Evolutionary conservation across 2,888 invertebrate species (phyloP).

Genomic region (Drosophila meridionalis): DNA sequence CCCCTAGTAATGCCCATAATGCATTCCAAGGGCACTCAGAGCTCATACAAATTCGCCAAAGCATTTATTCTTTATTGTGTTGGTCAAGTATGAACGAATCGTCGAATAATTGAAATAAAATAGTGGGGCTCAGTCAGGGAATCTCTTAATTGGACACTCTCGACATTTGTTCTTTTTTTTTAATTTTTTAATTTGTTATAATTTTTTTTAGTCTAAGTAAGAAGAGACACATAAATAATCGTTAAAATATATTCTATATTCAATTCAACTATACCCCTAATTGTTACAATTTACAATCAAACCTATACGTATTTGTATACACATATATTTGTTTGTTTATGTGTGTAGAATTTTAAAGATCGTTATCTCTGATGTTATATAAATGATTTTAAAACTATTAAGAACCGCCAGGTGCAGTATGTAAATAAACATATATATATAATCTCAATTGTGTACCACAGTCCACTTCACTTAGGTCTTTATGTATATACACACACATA

Average conservation of each 20-base stretch:
- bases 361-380: conserved; percentile 6
- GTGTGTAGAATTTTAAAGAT: neutral
- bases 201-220: neutral
- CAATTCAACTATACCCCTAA: too few relatives aligned
- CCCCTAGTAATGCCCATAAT: neutral
- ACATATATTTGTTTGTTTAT: neutral
- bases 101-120: neutral
- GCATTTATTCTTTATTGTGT: neutral
- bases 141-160: neutral
- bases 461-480: neutral
- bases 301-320: too few relatives aligned
- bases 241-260: too few relatives aligned
- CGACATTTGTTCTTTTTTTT: neutral
- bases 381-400: neutral
- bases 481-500: neutral
- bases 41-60: too few relatives aligned
- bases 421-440: neutral
- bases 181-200: neutral
- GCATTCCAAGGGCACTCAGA: too few relatives aligned
- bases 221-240: too few relatives aligned
- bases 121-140: neutral
- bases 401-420: neutral
- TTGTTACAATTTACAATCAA: too few relatives aligned
- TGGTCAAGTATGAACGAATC: neutral
- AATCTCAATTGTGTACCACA: too few relatives aligned